Evolutionary conservation across 2,113 vertebrate genomes (phyloP).

Genomic region (Dolichotis patagonum): DNA sequence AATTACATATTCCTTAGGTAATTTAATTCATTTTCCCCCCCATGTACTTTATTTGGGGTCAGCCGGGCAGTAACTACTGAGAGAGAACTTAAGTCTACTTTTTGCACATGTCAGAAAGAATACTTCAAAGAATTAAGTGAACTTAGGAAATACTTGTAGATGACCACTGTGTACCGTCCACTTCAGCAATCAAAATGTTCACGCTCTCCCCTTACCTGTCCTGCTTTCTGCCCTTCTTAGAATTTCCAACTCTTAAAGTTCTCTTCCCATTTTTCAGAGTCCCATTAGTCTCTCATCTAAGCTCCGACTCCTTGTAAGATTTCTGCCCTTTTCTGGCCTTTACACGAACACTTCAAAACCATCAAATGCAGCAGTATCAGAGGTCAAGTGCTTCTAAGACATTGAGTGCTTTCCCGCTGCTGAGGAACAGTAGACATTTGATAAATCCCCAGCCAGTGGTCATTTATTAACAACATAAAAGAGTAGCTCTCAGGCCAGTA

Average conservation of each 20-base stretch:
- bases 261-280: conserved; percentile 27
- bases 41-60: neutral
- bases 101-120: conserved; percentile 24
- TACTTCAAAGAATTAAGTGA: conserved; percentile 25
- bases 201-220: accelerated
- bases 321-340: conserved; percentile 57
- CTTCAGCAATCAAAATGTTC: neutral
- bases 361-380: conserved; percentile 33
- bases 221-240: neutral
- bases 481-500: neutral
- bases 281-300: conserved; percentile 49
- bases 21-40: neutral
- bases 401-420: neutral
- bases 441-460: conserved; percentile 27
- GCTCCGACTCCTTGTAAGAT: conserved; percentile 34
- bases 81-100: neutral
- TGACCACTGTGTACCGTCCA: neutral
- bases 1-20: neutral
- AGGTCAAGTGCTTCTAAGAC: conserved; percentile 58
- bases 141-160: neutral
- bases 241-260: conserved; percentile 37
- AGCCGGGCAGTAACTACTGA: neutral
- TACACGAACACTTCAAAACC: conserved; percentile 53
- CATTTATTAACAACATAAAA: conserved; percentile 50
- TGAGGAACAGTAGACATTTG: neutral